Evolutionary conservation across 2,113 vertebrate species (phyloP).

Genomic region (Eurypyga helias): DNA sequence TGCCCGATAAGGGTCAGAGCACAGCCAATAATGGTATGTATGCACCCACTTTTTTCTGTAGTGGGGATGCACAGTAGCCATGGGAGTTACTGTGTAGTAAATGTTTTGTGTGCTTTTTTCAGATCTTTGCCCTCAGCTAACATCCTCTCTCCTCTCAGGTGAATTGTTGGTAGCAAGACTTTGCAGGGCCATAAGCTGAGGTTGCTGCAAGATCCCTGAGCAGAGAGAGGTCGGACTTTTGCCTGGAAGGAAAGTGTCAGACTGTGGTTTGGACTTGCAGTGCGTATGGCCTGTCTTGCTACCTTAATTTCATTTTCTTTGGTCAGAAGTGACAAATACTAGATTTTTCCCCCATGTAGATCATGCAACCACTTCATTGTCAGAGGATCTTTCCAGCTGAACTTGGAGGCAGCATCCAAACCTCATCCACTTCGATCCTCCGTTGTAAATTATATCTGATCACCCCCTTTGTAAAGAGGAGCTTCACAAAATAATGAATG

Average conservation of each 20-base stretch:
- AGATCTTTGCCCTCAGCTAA: background rate
- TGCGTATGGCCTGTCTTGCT: background rate
- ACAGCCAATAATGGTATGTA: background rate
- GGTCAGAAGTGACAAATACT: background rate
- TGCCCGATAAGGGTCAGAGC: background rate
- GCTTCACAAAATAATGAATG: accelerated
- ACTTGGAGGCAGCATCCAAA: background rate
- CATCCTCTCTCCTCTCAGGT: background rate
- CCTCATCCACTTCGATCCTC: background rate
- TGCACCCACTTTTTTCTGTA: background rate
- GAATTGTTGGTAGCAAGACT: background rate
- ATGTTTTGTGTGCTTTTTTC: background rate
- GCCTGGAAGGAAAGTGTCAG: background rate
- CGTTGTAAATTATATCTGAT: background rate
- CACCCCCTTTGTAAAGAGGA: background rate
- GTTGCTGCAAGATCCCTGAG: background rate
- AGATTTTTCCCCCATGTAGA: background rate
- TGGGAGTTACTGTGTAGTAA: background rate
- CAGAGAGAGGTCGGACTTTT: background rate
- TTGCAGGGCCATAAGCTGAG: background rate
- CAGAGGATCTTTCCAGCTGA: background rate
- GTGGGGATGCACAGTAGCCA: background rate
- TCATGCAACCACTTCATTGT: background rate
- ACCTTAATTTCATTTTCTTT: background rate
- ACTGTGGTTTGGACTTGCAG: background rate